Conservation (phyloP, 2,888 invertebrate genomes). For the Amblyjoppa proteus region DNA sequence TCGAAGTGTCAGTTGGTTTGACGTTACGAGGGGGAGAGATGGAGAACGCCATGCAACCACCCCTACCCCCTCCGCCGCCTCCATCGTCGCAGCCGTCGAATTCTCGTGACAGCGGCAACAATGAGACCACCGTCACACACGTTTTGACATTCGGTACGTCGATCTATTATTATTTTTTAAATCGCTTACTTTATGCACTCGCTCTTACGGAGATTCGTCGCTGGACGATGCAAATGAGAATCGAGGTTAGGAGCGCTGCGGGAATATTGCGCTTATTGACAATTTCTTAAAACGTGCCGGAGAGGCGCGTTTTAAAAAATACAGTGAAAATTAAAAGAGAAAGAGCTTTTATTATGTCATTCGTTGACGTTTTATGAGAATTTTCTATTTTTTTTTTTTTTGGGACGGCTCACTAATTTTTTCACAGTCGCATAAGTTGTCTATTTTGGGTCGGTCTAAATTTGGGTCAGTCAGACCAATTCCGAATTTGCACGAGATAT, state of each 20-base stretch:
- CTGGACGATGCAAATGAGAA: not conserved
- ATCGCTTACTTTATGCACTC: not conserved
- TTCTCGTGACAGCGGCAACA: slow-evolving; percentile 67
- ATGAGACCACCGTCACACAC: slow-evolving; percentile 86
- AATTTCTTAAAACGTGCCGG: not conserved
- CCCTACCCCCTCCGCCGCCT: slow-evolving; percentile 62
- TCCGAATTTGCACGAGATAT: too few relatives aligned
- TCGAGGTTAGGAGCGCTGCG: slow-evolving; percentile 32
- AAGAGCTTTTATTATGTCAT: not conserved
- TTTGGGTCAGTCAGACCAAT: too few relatives aligned
- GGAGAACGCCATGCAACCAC: slow-evolving; percentile 80
- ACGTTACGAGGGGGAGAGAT: slow-evolving; percentile 67
- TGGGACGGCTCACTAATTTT: too few relatives aligned
- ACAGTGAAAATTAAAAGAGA: not conserved
- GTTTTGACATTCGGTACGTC: slow-evolving; percentile 86
- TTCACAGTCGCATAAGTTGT: too few relatives aligned
- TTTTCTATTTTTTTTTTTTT: not conserved
- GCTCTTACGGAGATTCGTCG: not conserved
- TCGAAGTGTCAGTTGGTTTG: slow-evolving; percentile 6
- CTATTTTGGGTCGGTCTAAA: too few relatives aligned
- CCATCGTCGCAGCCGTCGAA: slow-evolving; percentile 66
- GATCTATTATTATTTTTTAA: slow-evolving; percentile 35
- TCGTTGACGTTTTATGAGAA: not conserved
- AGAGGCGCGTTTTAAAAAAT: not conserved
- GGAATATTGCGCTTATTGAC: not conserved